Conservation (phyloP, 2,113 vertebrate genomes). For the Urocynchramus pylzowi region DNA sequence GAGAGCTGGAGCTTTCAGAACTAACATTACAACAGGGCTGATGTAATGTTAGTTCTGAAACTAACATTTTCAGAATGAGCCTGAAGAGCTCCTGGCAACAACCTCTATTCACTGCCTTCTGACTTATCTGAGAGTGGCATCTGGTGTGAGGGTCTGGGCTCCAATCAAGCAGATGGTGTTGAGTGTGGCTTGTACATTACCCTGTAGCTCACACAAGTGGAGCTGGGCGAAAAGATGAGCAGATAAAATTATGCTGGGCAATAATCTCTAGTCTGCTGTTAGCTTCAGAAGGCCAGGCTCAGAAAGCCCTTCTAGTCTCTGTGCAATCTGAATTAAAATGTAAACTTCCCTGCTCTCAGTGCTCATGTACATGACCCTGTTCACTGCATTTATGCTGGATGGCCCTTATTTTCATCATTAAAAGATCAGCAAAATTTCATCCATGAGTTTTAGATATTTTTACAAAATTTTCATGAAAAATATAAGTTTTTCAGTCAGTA, state of each 20-base stretch:
- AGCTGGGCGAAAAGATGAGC: background rate
- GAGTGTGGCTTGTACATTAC: background rate
- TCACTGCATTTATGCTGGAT: background rate
- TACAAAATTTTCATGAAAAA: background rate
- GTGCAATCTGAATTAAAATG: background rate
- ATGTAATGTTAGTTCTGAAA: no score
- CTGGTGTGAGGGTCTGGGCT: background rate
- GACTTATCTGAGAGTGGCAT: background rate
- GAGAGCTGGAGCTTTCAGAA: background rate
- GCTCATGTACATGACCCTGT: background rate
- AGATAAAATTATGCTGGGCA: background rate
- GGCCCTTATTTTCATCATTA: background rate
- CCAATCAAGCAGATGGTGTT: background rate
- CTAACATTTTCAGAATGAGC: no score
- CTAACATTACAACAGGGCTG: rapidly evolving
- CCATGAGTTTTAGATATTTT: background rate
- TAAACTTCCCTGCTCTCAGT: background rate
- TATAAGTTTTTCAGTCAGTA: background rate
- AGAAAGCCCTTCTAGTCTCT: background rate
- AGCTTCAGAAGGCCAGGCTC: background rate
- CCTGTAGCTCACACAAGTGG: background rate
- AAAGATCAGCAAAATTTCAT: background rate
- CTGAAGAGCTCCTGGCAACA: background rate
- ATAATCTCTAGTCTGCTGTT: background rate
- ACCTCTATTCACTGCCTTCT: background rate